Base-by-base conservation (phyloP, 64 coral and sea anemone genomes). In the Dendrophyllia cribrosa region DNA sequence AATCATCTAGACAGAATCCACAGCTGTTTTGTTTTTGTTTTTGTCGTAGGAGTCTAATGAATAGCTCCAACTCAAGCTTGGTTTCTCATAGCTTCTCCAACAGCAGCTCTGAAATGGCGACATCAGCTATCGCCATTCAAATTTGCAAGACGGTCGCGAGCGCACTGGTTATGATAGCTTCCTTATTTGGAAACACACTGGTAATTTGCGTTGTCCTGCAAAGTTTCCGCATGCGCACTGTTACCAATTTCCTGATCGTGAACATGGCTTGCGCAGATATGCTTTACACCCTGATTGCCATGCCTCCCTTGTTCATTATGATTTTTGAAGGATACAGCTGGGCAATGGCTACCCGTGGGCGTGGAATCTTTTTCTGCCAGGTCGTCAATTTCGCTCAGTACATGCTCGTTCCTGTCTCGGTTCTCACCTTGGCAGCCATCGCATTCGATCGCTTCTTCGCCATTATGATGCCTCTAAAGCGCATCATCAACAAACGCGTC, bases 361-460 rank as follows among this genome's bases (percentile, higher is more conserved):
- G 72, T 16, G 82, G 72, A 4, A 72, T 93, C 2, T 93, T 66
- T 19, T 93, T 93, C 48, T 93, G 91, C 24, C 66, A 93, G 13
- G 72, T 93, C 9, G 91, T 93, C 1, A 83, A 93, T 63, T 86
- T 93, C 21, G 82, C 81, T 25, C 91, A 93, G n/a, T 93, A 87
- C 55, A 47, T 77, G 9, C 70, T 93, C 7, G 71, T 87, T 8
- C 67, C 82, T 47, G 91, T 93, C 20, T 93, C 91, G 0, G 72
- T 93, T 20, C 82, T 93, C 6, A 93, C 91, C 5, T n/a, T 93
- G 46, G 82, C 91, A 6, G 75, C 91, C 5, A 93, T 93, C 7
- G 91, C 91, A 50, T 66, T 87, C 15, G 91, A 93, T 87, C 82
- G 91, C 21, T 93, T 93, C 82, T 93, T 85, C 44, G 91, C 91